These are phyloP conservation scores for Phalacrocorax brasilianus DNA, from an alignment of 2,113 vertebrate species.

Conservation along the genomic window DNA sequence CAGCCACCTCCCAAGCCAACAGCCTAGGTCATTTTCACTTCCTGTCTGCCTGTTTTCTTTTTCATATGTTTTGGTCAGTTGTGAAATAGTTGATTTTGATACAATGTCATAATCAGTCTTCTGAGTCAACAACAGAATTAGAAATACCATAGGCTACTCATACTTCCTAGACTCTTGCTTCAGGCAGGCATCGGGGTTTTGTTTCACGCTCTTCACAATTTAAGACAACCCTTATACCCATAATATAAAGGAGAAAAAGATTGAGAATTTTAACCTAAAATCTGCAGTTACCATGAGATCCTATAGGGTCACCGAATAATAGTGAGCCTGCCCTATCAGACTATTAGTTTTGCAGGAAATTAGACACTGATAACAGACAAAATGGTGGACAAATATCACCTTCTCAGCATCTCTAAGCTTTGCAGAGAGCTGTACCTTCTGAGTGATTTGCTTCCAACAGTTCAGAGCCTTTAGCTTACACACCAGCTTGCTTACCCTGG, in stretches of 20 bases:
- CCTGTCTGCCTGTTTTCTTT: neutral
- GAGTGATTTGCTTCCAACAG: constrained; percentile 67
- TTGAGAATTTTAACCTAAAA: neutral
- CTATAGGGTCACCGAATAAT: neutral
- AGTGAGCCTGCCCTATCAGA: neutral
- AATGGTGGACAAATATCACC: constrained; percentile 40
- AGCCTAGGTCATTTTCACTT: neutral
- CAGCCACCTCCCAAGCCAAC: neutral
- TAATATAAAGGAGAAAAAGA: neutral
- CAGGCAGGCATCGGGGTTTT: neutral
- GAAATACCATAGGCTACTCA: neutral
- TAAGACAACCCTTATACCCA: neutral
- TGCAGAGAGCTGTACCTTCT: constrained; percentile 59
- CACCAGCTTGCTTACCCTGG: constrained; percentile 53
- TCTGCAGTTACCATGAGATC: neutral
- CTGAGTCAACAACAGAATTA: neutral
- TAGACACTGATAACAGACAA: neutral
- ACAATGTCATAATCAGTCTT: neutral
- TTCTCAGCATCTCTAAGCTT: constrained; percentile 71
- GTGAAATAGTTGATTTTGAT: neutral
- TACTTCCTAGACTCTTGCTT: neutral
- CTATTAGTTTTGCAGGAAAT: neutral
- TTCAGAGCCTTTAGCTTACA: constrained; percentile 68
- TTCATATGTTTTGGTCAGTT: neutral
- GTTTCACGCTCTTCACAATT: neutral